Conservation (phyloP, 2,797 vertebrate species). For the Scomberomorus guttatus region DNA sequence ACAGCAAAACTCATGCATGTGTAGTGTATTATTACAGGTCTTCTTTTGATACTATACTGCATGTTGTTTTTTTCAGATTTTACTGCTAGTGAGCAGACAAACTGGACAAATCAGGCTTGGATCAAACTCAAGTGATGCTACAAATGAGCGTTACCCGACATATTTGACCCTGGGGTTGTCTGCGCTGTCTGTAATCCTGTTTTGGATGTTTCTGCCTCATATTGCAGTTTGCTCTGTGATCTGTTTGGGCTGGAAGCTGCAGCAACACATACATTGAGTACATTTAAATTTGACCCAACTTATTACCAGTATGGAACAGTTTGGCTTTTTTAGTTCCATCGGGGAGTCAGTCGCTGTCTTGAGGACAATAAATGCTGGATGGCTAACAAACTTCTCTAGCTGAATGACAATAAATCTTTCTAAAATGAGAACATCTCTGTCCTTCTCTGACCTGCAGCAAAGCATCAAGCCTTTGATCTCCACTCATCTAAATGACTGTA, state of each 20-base stretch:
- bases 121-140: background rate
- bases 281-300: background rate
- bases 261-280: background rate
- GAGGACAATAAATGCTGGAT: too few species aligned
- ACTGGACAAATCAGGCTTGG: background rate
- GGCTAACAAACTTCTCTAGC: too few species aligned
- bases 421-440: background rate
- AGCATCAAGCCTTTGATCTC: background rate
- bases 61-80: constrained; percentile 34
- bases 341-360: too few species aligned
- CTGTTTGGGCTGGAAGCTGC: constrained; percentile 27
- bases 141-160: background rate
- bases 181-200: constrained; percentile 2
- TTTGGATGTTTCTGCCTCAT: constrained; percentile 55
- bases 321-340: too few species aligned
- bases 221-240: constrained; percentile 43
- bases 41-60: background rate
- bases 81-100: constrained; percentile 34
- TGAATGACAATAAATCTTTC: background rate
- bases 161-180: constrained; percentile 34
- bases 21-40: background rate
- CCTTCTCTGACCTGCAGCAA: background rate
- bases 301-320: background rate
- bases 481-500: background rate
- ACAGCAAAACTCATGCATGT: background rate